phyloP scores from a whole-genome alignment of 2,113 vertebrate species.

The Tachysurus vachellii region DNA sequence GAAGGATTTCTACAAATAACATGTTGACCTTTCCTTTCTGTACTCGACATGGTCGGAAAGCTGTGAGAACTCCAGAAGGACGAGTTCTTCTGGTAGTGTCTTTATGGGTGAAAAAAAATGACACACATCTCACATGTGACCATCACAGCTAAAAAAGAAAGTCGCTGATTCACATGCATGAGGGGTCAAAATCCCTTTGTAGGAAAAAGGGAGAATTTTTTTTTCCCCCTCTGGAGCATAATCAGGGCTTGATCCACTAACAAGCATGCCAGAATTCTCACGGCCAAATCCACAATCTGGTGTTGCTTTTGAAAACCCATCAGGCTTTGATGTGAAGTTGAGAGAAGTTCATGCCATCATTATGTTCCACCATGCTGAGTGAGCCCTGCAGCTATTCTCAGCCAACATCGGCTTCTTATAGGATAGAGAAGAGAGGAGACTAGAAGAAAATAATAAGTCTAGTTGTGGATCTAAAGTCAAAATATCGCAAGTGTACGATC shows the following conservation, averaged over 20 bases:
- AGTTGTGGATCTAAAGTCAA: not conserved
- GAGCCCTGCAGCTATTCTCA: conserved; percentile 26
- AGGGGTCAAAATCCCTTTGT: not conserved
- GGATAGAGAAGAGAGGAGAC: not conserved
- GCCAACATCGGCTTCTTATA: not conserved
- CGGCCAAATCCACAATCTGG: conserved; percentile 18
- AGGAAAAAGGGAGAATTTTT: not conserved
- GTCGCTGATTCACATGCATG: not conserved
- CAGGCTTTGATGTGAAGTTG: conserved; percentile 37
- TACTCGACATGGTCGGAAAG: not conserved
- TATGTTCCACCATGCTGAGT: conserved; percentile 33
- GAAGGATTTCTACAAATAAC: conserved; percentile 28
- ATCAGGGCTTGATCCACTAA: conserved; percentile 34
- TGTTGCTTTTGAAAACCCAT: conserved; percentile 2
- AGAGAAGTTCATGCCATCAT: conserved; percentile 31
- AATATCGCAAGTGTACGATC: not conserved
- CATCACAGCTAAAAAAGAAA: not conserved
- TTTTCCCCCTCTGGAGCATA: conserved; percentile 9
- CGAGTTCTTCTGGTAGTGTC: not conserved
- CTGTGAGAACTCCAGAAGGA: not conserved
- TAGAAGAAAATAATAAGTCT: not conserved
- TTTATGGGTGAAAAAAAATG: not conserved
- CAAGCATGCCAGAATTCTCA: conserved; percentile 14
- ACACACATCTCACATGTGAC: not conserved
- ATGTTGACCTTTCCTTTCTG: conserved; percentile 20